Conservation (phyloP, 2,888 invertebrate species). For the Arrhopalites spinosus region DNA sequence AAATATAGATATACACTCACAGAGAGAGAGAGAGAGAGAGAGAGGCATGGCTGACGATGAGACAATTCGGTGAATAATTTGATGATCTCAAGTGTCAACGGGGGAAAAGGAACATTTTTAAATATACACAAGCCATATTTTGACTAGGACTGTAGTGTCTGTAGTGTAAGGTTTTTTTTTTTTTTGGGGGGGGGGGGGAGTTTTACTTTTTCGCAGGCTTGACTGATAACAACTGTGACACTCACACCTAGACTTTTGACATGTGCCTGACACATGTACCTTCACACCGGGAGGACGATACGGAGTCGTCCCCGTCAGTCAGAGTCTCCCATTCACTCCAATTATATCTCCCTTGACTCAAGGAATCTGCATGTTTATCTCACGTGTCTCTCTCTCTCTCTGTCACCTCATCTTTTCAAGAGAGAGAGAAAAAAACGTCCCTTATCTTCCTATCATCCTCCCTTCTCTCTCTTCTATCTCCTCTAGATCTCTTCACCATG, state of each 20-base stretch:
- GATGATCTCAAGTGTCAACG: constrained; percentile 36
- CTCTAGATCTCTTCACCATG: not conserved
- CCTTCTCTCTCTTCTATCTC: not conserved
- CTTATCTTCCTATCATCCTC: constrained; percentile 26
- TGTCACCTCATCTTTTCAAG: constrained; percentile 32
- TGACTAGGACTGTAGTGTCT: too few relatives aligned
- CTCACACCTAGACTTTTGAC: constrained; percentile 45
- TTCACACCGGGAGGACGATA: constrained; percentile 30
- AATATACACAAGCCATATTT: constrained; percentile 3
- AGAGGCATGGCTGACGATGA: not conserved
- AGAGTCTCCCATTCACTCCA: constrained; percentile 28
- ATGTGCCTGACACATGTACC: constrained; percentile 52
- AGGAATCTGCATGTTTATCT: constrained; percentile 35
- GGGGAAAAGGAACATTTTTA: constrained; percentile 8
- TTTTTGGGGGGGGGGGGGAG: not conserved
- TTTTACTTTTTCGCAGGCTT: constrained; percentile 14
- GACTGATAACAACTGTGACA: constrained; percentile 37
- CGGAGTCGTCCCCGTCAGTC: constrained; percentile 7
- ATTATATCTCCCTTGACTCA: constrained; percentile 26
- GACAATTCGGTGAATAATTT: constrained; percentile 33
- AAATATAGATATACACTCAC: too few relatives aligned
- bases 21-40: not conserved
- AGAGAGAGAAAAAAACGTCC: too few relatives aligned
- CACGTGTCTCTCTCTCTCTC: constrained; percentile 36
- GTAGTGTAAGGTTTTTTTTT: not conserved